A percentile compares a stretch with the other conserved stretches of the same genome.
phyloP scores from a whole-genome alignment of 2,888 invertebrate genomes.

The Thereva nobilitata region DNA sequence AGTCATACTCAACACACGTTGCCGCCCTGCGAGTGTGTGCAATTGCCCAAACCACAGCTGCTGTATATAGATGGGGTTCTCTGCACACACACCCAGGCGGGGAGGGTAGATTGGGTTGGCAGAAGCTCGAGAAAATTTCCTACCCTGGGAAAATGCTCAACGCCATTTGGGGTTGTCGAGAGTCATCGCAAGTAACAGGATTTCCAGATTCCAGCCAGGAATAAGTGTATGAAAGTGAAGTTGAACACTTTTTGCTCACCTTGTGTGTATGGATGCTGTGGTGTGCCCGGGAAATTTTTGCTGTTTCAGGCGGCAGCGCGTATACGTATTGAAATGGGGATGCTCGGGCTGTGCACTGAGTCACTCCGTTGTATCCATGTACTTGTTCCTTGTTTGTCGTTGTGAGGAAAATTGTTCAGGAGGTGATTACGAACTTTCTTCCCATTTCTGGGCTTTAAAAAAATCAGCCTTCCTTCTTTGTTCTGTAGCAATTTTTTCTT shows the following conservation, averaged over 20 bases:
- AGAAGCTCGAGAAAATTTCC: slow-evolving; percentile 25
- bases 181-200: slow-evolving; percentile 27
- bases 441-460: slow-evolving; percentile 27
- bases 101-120: neutral
- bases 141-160: neutral
- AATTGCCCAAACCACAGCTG: slow-evolving; percentile 16
- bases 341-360: neutral
- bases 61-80: slow-evolving; percentile 10
- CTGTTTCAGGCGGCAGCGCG: slow-evolving; percentile 15
- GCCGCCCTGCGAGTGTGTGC: slow-evolving; percentile 23
- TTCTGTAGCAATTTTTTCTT: slow-evolving; percentile 17
- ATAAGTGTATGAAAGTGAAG: slow-evolving; percentile 35
- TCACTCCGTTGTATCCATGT: neutral
- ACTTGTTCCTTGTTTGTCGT: neutral
- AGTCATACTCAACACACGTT: slow-evolving; percentile 34
- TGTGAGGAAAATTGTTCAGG: slow-evolving; percentile 32
- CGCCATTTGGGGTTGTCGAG: slow-evolving; percentile 18
- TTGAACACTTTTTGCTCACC: slow-evolving; percentile 34
- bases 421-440: slow-evolving; percentile 36
- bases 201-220: slow-evolving; percentile 13
- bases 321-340: slow-evolving; percentile 14
- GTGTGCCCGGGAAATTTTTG: slow-evolving; percentile 35
- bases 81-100: slow-evolving; percentile 8
- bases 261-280: slow-evolving; percentile 19
- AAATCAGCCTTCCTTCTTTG: slow-evolving; percentile 33